Conservation (phyloP, 2,797 vertebrate genomes). For the Lagodon rhomboides region DNA sequence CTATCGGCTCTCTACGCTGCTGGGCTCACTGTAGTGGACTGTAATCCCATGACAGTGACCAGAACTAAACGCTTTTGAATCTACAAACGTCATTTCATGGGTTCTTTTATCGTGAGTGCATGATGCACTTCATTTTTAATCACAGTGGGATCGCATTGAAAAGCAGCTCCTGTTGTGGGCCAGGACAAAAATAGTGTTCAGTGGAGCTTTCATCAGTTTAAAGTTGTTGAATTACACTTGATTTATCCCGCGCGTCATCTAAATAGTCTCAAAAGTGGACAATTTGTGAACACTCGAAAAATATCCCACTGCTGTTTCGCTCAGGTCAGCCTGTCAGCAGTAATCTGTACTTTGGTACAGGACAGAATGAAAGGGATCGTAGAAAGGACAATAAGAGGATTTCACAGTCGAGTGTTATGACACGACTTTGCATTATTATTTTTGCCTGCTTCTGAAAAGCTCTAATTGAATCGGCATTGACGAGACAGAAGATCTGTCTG, state of each 20-base stretch:
- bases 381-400: slow-evolving; percentile 70
- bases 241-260: slow-evolving; percentile 40
- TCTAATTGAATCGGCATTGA: slow-evolving; percentile 62
- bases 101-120: slow-evolving; percentile 14
- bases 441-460: slow-evolving; percentile 55
- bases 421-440: slow-evolving; percentile 61
- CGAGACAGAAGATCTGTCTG: slow-evolving; percentile 41
- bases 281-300: slow-evolving; percentile 32
- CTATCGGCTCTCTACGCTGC: slow-evolving; percentile 33
- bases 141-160: slow-evolving; percentile 3
- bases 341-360: slow-evolving; percentile 51
- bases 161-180: slow-evolving; percentile 18
- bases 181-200: not conserved
- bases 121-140: slow-evolving; percentile 14
- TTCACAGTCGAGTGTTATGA: slow-evolving; percentile 64
- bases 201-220: slow-evolving; percentile 22
- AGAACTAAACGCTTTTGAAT: slow-evolving; percentile 22
- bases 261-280: slow-evolving; percentile 36
- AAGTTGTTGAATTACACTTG: slow-evolving; percentile 45
- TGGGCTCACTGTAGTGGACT: slow-evolving; percentile 32
- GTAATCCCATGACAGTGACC: slow-evolving; percentile 37
- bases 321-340: not conserved
- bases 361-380: slow-evolving; percentile 29
- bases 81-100: slow-evolving; percentile 13
- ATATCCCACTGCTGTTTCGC: not conserved